phyloP scores from a whole-genome alignment of 2,888 invertebrate genomes.

The Halictus ligatus region DNA sequence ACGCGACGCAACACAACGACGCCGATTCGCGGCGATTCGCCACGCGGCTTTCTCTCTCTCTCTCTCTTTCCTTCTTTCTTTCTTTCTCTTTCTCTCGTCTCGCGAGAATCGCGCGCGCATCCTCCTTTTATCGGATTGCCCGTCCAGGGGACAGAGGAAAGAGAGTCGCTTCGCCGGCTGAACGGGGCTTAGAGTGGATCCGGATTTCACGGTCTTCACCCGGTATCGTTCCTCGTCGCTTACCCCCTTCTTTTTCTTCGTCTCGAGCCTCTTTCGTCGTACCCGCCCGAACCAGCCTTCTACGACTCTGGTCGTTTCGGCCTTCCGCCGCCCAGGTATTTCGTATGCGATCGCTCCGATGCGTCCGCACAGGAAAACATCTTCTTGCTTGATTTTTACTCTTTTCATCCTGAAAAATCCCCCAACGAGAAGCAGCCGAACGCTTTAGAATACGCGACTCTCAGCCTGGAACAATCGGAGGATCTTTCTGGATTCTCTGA shows the following conservation, averaged over 20 bases:
- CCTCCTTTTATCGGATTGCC: slow-evolving; percentile 74
- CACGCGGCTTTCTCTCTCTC: slow-evolving; percentile 59
- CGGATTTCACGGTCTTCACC: slow-evolving; percentile 74
- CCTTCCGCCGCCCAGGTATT: slow-evolving; percentile 54
- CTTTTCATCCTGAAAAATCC: neutral
- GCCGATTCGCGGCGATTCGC: slow-evolving; percentile 64
- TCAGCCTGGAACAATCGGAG: neutral
- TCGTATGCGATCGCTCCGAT: slow-evolving; percentile 39
- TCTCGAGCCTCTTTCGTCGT: slow-evolving; percentile 49
- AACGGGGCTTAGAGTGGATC: slow-evolving; percentile 69
- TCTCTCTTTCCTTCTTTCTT: neutral
- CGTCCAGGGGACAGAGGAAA: slow-evolving; percentile 50
- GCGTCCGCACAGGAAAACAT: neutral
- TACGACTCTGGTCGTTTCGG: slow-evolving; percentile 39
- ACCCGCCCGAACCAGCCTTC: slow-evolving; percentile 60
- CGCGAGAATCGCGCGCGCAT: slow-evolving; percentile 69
- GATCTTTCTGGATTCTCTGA: neutral
- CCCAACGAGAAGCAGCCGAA: neutral
- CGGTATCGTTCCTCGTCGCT: slow-evolving; percentile 66
- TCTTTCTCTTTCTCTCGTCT: slow-evolving; percentile 51
- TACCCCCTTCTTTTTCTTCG: slow-evolving; percentile 35
- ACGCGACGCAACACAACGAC: slow-evolving; percentile 48
- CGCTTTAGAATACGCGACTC: neutral
- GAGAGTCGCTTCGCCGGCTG: slow-evolving; percentile 63
- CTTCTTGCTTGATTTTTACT: neutral